Base-by-base conservation (phyloP, 2,888 invertebrate genomes). In the Macrophya alboannulata region DNA sequence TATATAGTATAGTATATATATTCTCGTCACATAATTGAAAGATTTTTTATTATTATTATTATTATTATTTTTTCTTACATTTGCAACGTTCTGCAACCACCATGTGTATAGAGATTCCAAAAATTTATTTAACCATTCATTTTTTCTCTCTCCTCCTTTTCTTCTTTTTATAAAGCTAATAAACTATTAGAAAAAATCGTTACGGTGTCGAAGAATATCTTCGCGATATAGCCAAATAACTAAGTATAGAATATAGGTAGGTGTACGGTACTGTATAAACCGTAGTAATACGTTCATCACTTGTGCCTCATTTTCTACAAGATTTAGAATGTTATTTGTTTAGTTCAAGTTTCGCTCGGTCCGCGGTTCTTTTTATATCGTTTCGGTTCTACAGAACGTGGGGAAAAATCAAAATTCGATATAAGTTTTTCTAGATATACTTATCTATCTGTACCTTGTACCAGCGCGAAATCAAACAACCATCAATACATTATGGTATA, bases 271-370 rank as follows among this genome's bases (percentile, higher is more conserved):
- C n/a, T n/a, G 17, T 48, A 76, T 31, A 71, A 40, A 71, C 37
- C n/a, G 15, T 71, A 21, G n/a, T 71, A 72, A 76, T 76, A 48
- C 48, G 45, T 76, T 76, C 76, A 76, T 76, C 76, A 48, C 76
- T 76, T 48, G 48, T 40, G 76, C 12, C 76, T 76, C 45, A 76
- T 76, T 76, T 76, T 25, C 45, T 48, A 21, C 21, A 48, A 76
- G 76, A 76, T 76, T 76, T 48, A 76, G 48, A 48, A 76, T 72
- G 71, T 72, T 72, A 72, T 72, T 48, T 76, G 76, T 76, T 76
- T 76, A 76, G 48, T 48, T 48, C 25, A 48, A 48, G 45, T 48
- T 48, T 76, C n/a, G 76, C 31, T 31, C 3, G 40, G 12, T 62
- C 45, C 43, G 76, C 43, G 76, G 48, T 76, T 48, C 31, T 76